Percentiles rank a stretch among this genome's conserved stretches.
Conservation (phyloP, 2,888 invertebrate genomes). For the Cantharis rufa region DNA sequence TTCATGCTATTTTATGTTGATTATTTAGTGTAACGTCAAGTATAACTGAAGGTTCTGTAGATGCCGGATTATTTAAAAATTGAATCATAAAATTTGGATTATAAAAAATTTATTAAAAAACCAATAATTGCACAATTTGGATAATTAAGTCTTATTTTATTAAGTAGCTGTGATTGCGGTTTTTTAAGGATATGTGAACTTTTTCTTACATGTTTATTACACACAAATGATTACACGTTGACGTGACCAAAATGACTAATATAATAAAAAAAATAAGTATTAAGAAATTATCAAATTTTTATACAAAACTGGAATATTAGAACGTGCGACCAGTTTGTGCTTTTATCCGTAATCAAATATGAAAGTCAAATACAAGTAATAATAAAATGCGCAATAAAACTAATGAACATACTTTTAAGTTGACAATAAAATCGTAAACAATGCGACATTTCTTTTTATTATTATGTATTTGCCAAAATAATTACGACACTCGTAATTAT, state of each 20-base stretch:
- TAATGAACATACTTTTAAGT: constrained; percentile 21
- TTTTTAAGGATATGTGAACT: not conserved
- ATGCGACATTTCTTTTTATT: constrained; percentile 25
- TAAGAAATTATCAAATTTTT: not conserved
- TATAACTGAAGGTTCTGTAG: not conserved
- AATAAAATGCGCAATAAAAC: constrained; percentile 20
- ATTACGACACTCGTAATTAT: constrained; percentile 23
- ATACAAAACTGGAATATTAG: constrained; percentile 10
- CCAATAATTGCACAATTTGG: not conserved
- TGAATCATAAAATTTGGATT: not conserved
- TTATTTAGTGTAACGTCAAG: too few species aligned
- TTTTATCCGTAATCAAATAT: constrained; percentile 11
- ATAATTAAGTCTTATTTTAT: not conserved
- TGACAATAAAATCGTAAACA: constrained; percentile 26
- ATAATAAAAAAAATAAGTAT: not conserved
- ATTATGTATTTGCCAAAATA: constrained; percentile 2
- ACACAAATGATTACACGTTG: not conserved
- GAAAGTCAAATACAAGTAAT: constrained; percentile 9
- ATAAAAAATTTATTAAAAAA: not conserved
- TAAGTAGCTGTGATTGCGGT: not conserved
- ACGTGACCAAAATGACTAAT: not conserved
- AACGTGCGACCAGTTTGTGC: constrained; percentile 17
- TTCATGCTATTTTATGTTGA: too few species aligned
- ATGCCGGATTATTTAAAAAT: not conserved
- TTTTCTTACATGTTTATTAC: not conserved